Conservation (phyloP, 2,888 invertebrate species). For the Temnothorax rugatulus region DNA sequence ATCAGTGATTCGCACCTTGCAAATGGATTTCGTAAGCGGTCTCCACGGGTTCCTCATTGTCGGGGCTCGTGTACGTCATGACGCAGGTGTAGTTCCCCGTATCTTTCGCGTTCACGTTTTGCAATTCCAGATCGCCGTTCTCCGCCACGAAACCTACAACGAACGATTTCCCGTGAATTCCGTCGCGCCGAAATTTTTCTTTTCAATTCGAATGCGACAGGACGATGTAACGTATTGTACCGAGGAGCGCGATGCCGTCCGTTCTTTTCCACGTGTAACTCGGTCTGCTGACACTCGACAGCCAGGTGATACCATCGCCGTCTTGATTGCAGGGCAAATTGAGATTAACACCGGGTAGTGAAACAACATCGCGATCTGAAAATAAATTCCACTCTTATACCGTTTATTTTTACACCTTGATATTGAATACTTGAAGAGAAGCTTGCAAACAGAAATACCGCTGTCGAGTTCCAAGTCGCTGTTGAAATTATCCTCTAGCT, state of each 20-base stretch:
- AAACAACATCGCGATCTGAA: constrained; percentile 76
- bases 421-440: neutral
- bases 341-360: constrained; percentile 79
- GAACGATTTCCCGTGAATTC: neutral
- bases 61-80: constrained; percentile 78
- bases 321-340: constrained; percentile 79
- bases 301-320: constrained; percentile 75
- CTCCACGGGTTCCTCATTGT: constrained; percentile 77
- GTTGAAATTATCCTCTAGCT: constrained; percentile 73
- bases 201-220: neutral
- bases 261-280: constrained; percentile 79
- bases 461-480: constrained; percentile 58
- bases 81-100: constrained; percentile 80
- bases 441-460: constrained; percentile 59
- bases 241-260: constrained; percentile 75
- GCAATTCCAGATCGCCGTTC: constrained; percentile 78
- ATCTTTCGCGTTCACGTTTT: constrained; percentile 78
- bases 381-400: neutral
- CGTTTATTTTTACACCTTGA: neutral
- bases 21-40: constrained; percentile 76
- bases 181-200: neutral
- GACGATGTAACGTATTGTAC: constrained; percentile 51
- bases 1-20: constrained; percentile 72
- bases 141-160: constrained; percentile 74
- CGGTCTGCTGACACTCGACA: constrained; percentile 75